Conservation (phyloP, 1,140 invertebrate species). For the Nilaparvata lugens region DNA sequence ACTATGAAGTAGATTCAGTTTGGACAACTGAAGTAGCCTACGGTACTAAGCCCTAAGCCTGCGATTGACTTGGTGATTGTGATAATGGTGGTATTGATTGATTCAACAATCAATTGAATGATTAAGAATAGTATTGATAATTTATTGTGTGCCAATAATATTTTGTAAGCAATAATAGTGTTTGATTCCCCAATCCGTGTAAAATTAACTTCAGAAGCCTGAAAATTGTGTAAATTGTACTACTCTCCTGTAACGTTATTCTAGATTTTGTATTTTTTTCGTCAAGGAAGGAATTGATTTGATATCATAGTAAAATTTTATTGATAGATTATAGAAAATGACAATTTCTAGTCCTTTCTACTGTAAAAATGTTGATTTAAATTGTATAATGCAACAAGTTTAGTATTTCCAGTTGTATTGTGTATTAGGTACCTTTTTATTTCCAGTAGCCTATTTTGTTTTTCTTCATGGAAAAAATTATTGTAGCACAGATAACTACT, state of each 20-base stretch:
- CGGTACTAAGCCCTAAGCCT: neutral
- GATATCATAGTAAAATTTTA: neutral
- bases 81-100: neutral
- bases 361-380: too few relatives aligned
- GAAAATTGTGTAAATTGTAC: too few relatives aligned
- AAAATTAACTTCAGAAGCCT: too few relatives aligned
- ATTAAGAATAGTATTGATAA: neutral
- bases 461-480: too few relatives aligned
- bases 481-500: too few relatives aligned
- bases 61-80: neutral
- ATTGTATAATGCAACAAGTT: too few relatives aligned
- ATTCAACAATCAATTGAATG: neutral
- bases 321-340: neutral
- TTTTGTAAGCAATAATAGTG: neutral
- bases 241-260: too few relatives aligned
- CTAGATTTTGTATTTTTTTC: too few relatives aligned
- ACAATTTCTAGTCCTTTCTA: too few relatives aligned
- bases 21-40: neutral
- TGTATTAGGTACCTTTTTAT: too few relatives aligned
- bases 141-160: conserved; percentile 1
- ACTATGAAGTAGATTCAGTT: neutral
- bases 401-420: too few relatives aligned
- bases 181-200: neutral
- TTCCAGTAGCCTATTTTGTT: too few relatives aligned
- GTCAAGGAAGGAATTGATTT: neutral